These are phyloP conservation scores for Mormyrops boulengeri DNA, from an alignment of 2,797 vertebrate species.

Conservation along the genomic window DNA sequence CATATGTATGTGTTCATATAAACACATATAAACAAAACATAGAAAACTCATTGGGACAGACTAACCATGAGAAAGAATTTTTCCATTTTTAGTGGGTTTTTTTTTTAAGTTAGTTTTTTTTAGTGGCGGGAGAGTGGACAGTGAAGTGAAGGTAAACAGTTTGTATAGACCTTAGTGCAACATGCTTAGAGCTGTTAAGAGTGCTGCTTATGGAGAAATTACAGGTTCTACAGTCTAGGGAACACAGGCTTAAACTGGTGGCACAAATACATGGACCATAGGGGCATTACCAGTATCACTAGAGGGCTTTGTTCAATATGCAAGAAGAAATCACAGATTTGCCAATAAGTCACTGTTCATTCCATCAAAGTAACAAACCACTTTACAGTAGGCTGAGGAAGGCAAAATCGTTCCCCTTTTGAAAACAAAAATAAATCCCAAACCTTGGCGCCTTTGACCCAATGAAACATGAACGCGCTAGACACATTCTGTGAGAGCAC, in stretches of 20 bases:
- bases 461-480: conserved; percentile 28
- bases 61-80: conserved; percentile 17
- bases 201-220: neutral
- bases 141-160: neutral
- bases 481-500: conserved; percentile 30
- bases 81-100: neutral
- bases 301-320: conserved; percentile 41
- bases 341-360: conserved; percentile 34
- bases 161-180: neutral
- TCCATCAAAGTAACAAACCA: conserved; percentile 24
- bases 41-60: neutral
- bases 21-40: conserved; percentile 3
- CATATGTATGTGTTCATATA: neutral
- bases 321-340: conserved; percentile 22
- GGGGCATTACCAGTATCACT: conserved; percentile 42
- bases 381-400: neutral
- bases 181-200: neutral
- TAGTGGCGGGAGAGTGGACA: neutral
- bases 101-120: neutral
- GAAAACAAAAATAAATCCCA: conserved; percentile 6
- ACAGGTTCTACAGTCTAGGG: neutral
- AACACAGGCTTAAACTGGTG: neutral
- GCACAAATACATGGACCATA: neutral
- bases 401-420: neutral
- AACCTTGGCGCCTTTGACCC: conserved; percentile 36